Evolutionary conservation across 2,888 invertebrate genomes (phyloP).

Genomic region (Torymus tubicola): DNA sequence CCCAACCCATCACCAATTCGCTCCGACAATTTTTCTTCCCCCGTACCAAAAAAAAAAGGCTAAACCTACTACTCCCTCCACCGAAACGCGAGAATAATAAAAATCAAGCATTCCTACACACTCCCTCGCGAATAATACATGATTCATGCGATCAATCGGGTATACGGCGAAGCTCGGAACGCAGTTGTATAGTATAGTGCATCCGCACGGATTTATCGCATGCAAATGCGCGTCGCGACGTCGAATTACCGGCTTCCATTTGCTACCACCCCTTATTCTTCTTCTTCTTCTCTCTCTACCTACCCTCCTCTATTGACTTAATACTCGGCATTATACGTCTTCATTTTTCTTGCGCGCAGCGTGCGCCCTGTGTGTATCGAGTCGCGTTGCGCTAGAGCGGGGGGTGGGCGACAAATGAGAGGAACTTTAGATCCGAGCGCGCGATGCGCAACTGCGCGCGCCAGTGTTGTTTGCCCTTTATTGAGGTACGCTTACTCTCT

Average conservation of each 20-base stretch:
- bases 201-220: too few species aligned
- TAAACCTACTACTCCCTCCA: too few species aligned
- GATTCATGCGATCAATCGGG: conserved; percentile 16
- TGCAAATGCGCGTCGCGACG: neutral
- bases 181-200: too few species aligned
- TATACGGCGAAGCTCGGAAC: neutral
- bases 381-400: neutral
- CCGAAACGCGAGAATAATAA: too few species aligned
- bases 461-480: too few species aligned
- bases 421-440: too few species aligned
- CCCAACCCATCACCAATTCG: too few species aligned
- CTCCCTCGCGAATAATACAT: conserved; percentile 13
- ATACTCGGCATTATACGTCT: conserved; percentile 17
- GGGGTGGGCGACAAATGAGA: too few species aligned
- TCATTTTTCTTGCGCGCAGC: neutral
- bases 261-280: neutral
- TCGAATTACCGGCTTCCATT: conserved; percentile 22
- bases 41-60: too few species aligned
- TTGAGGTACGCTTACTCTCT: too few species aligned
- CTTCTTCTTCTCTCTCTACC: neutral
- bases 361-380: neutral
- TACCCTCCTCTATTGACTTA: conserved; percentile 21
- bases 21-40: too few species aligned
- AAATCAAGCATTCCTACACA: neutral
- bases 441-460: too few species aligned